phyloP scores from a whole-genome alignment of 1,140 invertebrate species.

The Lethocerus indicus region DNA sequence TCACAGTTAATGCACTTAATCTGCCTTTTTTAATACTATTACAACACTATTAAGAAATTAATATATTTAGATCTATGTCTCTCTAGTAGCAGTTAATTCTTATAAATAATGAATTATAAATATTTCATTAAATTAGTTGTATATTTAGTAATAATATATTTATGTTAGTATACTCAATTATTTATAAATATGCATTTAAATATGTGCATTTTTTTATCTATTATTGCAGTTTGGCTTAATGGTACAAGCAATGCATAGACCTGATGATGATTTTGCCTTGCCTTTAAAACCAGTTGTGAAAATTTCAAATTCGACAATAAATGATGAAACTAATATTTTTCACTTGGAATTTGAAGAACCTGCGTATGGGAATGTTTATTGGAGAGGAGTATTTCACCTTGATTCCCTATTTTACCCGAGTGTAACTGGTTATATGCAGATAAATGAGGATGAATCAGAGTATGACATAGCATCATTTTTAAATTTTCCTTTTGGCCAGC shows the following conservation, averaged over 20 bases:
- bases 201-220: neutral
- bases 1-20: no score
- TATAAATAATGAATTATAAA: no score
- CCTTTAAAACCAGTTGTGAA: neutral
- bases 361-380: constrained; percentile 19
- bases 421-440: constrained; percentile 33
- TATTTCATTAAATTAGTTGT: constrained; percentile 6
- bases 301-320: neutral
- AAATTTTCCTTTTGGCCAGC: constrained; percentile 28
- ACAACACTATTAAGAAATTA: no score
- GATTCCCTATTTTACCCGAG: constrained; percentile 44
- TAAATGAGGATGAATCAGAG: constrained; percentile 34
- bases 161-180: neutral
- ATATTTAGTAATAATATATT: neutral
- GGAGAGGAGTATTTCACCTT: constrained; percentile 36
- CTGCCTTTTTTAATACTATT: no score
- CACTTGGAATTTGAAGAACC: constrained; percentile 1
- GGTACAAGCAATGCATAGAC: constrained; percentile 12
- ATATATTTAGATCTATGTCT: no score
- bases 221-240: constrained; percentile 16
- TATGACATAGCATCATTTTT: constrained; percentile 28
- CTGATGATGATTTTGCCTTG: constrained; percentile 13
- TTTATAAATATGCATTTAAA: neutral
- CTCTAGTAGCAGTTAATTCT: no score
- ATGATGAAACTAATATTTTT: neutral